Evolutionary conservation across 2,113 vertebrate species (phyloP).

Genomic region (Podarcis cretensis): DNA sequence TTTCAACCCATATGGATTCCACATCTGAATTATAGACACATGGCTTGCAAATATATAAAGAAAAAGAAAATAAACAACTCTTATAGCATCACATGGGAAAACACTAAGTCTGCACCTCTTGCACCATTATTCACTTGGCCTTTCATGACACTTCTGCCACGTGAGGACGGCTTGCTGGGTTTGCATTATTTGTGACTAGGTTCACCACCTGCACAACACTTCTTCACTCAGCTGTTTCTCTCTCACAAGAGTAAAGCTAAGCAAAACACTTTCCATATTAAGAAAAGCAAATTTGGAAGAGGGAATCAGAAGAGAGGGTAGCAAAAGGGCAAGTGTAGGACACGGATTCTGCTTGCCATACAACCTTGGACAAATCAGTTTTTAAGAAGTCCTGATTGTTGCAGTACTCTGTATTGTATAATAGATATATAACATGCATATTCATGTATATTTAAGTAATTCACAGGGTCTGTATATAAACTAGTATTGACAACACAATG

Average conservation of each 20-base stretch:
- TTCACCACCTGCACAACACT: neutral
- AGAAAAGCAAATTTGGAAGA: neutral
- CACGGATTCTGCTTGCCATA: neutral
- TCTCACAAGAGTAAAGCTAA: accelerated
- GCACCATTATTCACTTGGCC: neutral
- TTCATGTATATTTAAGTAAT: neutral
- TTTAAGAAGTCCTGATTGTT: neutral
- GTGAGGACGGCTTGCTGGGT: neutral
- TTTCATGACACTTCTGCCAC: neutral
- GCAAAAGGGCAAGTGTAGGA: neutral
- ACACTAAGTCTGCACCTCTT: neutral
- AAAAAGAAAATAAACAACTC: neutral
- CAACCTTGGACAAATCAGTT: neutral
- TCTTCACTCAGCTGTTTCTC: accelerated
- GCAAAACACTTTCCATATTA: neutral
- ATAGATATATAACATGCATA: accelerated
- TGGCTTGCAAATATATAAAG: neutral
- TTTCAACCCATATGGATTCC: neutral
- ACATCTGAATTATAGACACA: neutral
- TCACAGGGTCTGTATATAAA: accelerated
- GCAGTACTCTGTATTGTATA: neutral
- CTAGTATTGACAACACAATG: neutral
- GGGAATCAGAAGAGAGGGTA: neutral
- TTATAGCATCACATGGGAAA: neutral
- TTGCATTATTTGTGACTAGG: neutral